Conservation (phyloP, 1,140 invertebrate genomes). For the Zaprionus ghesquierei region DNA sequence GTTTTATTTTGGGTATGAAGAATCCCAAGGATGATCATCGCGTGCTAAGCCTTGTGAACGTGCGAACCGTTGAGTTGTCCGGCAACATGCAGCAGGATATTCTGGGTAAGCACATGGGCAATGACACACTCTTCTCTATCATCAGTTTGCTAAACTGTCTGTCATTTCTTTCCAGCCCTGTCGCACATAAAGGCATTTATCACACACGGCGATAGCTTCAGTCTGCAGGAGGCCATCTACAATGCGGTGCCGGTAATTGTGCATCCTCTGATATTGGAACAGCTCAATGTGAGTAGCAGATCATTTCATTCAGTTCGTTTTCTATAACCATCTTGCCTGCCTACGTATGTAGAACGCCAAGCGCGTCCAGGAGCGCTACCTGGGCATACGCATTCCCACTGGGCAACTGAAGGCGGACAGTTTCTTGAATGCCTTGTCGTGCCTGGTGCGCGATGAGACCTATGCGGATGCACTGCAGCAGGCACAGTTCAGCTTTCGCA, state of each 20-base stretch:
- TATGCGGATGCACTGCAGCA: slow-evolving; percentile 12
- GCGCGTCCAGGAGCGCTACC: slow-evolving; percentile 58
- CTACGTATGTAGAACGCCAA: slow-evolving; percentile 55
- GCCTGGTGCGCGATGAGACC: slow-evolving; percentile 10
- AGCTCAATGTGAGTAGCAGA: slow-evolving; percentile 73
- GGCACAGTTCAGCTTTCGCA: slow-evolving; percentile 83
- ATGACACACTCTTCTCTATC: no score
- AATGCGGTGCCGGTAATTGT: slow-evolving; percentile 86
- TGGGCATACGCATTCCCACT: slow-evolving; percentile 31
- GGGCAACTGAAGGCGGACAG: neutral
- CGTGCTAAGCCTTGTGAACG: slow-evolving; percentile 18
- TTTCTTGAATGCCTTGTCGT: slow-evolving; percentile 13
- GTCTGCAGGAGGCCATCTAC: slow-evolving; percentile 84
- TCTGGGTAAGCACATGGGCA: slow-evolving; percentile 12
- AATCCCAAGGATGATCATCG: slow-evolving; percentile 1
- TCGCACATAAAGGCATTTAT: slow-evolving; percentile 84
- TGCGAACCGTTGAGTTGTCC: slow-evolving; percentile 15
- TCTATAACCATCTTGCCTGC: neutral
- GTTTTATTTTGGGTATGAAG: slow-evolving; percentile 80
- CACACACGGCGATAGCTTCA: slow-evolving; percentile 85
- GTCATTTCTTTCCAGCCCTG: slow-evolving; percentile 75
- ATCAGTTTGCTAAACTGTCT: neutral
- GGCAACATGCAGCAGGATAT: slow-evolving; percentile 69
- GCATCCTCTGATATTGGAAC: slow-evolving; percentile 87
- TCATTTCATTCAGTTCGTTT: neutral